Evolutionary conservation across 2,113 vertebrate species (phyloP).

Genomic region (Cephalopterus ornatus): DNA sequence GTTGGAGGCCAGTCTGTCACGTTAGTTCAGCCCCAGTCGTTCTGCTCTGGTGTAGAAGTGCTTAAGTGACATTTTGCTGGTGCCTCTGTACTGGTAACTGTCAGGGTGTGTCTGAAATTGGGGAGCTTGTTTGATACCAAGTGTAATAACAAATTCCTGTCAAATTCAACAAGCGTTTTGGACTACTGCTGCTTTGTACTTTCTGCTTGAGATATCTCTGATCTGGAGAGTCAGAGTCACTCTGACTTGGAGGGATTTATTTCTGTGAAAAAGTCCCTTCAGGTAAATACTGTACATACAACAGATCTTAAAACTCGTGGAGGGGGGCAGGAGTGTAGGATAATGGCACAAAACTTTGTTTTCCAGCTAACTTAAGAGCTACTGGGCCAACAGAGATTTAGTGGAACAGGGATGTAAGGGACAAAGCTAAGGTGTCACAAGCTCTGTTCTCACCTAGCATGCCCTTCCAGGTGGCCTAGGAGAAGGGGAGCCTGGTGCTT

Average conservation of each 20-base stretch:
- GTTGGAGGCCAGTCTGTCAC: neutral
- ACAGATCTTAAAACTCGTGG: neutral
- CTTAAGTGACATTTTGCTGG: neutral
- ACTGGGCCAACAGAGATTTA: neutral
- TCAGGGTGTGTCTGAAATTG: neutral
- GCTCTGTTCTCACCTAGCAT: neutral
- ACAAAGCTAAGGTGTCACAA: neutral
- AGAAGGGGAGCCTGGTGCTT: neutral
- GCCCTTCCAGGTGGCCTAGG: neutral
- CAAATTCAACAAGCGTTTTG: neutral
- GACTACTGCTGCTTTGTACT: neutral
- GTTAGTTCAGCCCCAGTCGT: neutral
- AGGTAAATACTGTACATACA: neutral
- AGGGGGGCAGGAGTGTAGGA: fast-evolving
- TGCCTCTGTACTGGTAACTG: neutral
- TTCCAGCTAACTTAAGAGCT: neutral
- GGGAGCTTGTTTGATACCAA: neutral
- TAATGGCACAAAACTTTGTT: neutral
- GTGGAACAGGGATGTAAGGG: neutral
- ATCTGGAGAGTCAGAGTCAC: neutral
- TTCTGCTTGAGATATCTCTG: neutral
- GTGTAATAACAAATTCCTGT: neutral
- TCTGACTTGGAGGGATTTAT: neutral
- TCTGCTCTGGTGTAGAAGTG: neutral
- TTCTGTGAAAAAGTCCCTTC: neutral